Percentiles rank a stretch among this genome's conserved stretches.
Evolutionary conservation across 2,113 vertebrate genomes (phyloP).

Genomic region (Calypte anna): DNA sequence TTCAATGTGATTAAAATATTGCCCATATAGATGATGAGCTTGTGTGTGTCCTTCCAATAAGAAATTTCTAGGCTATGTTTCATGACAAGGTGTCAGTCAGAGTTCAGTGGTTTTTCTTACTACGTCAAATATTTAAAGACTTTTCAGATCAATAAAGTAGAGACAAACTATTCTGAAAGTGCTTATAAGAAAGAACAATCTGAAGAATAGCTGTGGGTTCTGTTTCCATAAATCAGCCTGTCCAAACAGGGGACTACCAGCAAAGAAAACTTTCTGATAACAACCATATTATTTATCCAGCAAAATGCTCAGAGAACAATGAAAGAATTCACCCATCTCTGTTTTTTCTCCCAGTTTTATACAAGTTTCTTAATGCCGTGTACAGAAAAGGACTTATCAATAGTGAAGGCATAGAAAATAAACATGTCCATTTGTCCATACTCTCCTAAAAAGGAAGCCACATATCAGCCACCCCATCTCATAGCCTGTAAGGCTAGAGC

Average conservation of each 20-base stretch:
- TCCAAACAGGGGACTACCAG: neutral
- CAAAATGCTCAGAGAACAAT: neutral
- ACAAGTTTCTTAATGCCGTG: rapidly evolving
- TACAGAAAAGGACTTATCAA: neutral
- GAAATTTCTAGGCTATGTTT: neutral
- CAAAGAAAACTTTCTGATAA: neutral
- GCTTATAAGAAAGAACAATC: neutral
- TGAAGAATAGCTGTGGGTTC: neutral
- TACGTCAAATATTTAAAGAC: constrained; percentile 1
- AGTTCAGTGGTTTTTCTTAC: neutral
- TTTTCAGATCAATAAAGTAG: neutral
- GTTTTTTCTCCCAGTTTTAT: neutral
- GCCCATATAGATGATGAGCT: neutral
- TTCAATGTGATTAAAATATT: neutral
- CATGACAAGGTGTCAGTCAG: neutral
- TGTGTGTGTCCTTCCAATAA: neutral
- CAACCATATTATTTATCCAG: neutral
- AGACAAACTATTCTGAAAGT: neutral
- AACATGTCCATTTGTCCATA: neutral
- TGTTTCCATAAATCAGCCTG: neutral
- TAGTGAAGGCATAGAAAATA: neutral
- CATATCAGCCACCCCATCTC: neutral
- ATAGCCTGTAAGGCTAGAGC: neutral
- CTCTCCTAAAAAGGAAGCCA: neutral
- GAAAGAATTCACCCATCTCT: neutral